These are phyloP conservation scores for Felis chaus DNA, from an alignment of 2,113 vertebrate species.

Conservation along the genomic window DNA sequence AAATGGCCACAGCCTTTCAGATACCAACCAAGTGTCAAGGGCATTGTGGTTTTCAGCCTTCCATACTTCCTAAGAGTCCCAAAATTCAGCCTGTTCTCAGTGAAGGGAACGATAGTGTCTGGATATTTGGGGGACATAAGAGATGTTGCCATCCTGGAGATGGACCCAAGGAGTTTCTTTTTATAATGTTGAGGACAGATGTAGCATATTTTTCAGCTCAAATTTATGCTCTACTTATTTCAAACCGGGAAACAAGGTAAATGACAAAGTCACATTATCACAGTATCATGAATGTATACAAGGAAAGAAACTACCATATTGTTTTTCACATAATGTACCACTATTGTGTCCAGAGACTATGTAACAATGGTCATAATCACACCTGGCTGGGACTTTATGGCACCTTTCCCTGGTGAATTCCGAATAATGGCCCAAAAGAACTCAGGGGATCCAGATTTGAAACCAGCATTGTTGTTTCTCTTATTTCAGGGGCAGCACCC, in stretches of 20 bases:
- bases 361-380: slow-evolving; percentile 42
- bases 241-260: slow-evolving; percentile 29
- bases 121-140: neutral
- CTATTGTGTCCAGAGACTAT: slow-evolving; percentile 14
- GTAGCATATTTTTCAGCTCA: slow-evolving; percentile 1
- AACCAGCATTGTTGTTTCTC: neutral
- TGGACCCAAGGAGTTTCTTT: slow-evolving; percentile 23
- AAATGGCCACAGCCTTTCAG: slow-evolving; percentile 38
- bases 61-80: neutral
- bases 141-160: neutral
- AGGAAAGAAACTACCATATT: slow-evolving; percentile 43
- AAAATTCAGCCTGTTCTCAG: neutral
- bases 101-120: slow-evolving; percentile 10
- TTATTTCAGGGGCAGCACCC: neutral
- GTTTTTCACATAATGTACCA: slow-evolving; percentile 51
- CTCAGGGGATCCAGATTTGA: slow-evolving; percentile 29
- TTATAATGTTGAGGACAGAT: neutral
- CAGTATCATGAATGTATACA: slow-evolving; percentile 37
- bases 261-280: slow-evolving; percentile 51
- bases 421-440: slow-evolving; percentile 30
- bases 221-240: slow-evolving; percentile 7
- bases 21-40: neutral
- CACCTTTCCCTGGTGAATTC: slow-evolving; percentile 42
- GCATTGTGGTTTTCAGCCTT: neutral
- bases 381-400: neutral